Conservation (phyloP, 2,888 invertebrate genomes). For the Cataglyphis albicans region DNA sequence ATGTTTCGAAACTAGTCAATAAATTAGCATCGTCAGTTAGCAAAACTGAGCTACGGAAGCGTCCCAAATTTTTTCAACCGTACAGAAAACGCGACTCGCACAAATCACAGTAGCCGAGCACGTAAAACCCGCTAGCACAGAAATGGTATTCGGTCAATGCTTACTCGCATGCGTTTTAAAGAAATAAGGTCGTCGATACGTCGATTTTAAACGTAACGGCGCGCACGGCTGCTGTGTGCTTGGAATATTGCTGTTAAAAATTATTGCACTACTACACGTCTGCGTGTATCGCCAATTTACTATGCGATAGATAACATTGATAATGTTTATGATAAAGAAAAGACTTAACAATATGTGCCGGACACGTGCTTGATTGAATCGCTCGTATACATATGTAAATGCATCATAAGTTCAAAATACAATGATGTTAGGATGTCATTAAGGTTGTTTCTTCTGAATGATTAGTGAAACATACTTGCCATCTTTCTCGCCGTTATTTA, state of each 20-base stretch:
- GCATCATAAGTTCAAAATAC: background rate
- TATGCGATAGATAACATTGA: slow-evolving; percentile 36
- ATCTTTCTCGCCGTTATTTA: background rate
- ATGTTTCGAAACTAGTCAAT: slow-evolving; percentile 4
- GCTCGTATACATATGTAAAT: slow-evolving; percentile 20
- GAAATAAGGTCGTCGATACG: slow-evolving; percentile 76
- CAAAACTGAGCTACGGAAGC: slow-evolving; percentile 38
- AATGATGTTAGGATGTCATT: background rate
- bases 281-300: slow-evolving; percentile 3
- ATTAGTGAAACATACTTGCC: background rate
- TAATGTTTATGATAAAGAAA: slow-evolving; percentile 5
- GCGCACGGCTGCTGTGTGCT: slow-evolving; percentile 33
- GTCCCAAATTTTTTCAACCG: slow-evolving; percentile 58
- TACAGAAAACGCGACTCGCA: slow-evolving; percentile 55
- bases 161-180: slow-evolving; percentile 70
- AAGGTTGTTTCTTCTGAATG: background rate
- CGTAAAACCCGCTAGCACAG: slow-evolving; percentile 73
- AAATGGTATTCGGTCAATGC: slow-evolving; percentile 72
- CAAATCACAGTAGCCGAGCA: slow-evolving; percentile 69
- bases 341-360: slow-evolving; percentile 11
- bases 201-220: slow-evolving; percentile 71
- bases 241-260: slow-evolving; percentile 50
- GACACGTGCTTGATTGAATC: slow-evolving; percentile 34
- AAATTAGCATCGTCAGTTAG: background rate
- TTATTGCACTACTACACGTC: slow-evolving; percentile 26